A percentile compares a stretch with the other conserved stretches of the same genome.
Conservation (phyloP, 2,113 vertebrate genomes). For the Furnarius figulus region DNA sequence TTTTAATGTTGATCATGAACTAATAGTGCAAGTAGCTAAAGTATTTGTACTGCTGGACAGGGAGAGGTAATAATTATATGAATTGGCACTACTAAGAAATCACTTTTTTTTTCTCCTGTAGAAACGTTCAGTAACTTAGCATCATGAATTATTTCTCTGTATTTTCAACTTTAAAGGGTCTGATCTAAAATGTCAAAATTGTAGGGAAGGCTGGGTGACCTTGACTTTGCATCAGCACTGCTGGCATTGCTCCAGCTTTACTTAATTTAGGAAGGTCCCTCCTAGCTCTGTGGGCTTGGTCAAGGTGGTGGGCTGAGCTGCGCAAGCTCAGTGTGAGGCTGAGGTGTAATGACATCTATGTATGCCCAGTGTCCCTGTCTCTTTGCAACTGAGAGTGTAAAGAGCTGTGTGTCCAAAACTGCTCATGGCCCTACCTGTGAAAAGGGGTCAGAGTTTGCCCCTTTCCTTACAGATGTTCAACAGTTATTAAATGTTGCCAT, state of each 20-base stretch:
- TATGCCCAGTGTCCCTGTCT: neutral
- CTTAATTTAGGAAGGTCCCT: neutral
- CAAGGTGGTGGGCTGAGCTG: neutral
- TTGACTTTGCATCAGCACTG: neutral
- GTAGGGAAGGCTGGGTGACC: neutral
- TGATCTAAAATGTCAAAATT: neutral
- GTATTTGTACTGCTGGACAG: constrained; percentile 65
- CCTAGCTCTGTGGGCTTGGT: rapidly evolving
- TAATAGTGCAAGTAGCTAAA: constrained; percentile 3
- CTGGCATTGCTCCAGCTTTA: neutral
- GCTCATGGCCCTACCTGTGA: neutral
- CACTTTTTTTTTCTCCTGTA: neutral
- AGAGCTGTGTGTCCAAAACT: neutral
- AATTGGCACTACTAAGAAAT: neutral
- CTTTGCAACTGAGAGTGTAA: neutral
- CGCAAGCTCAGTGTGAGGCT: neutral
- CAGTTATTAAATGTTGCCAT: neutral
- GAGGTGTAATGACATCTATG: neutral
- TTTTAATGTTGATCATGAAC: constrained; percentile 65
- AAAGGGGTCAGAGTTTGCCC: neutral
- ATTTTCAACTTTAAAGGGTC: neutral
- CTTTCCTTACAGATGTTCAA: neutral
- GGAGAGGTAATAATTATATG: neutral
- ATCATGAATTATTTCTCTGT: neutral
- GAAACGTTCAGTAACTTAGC: neutral